A percentile compares a stretch with the other conserved stretches of the same genome.
Evolutionary conservation across 2,113 vertebrate genomes (phyloP).

Genomic region (Hypanus sabinus): DNA sequence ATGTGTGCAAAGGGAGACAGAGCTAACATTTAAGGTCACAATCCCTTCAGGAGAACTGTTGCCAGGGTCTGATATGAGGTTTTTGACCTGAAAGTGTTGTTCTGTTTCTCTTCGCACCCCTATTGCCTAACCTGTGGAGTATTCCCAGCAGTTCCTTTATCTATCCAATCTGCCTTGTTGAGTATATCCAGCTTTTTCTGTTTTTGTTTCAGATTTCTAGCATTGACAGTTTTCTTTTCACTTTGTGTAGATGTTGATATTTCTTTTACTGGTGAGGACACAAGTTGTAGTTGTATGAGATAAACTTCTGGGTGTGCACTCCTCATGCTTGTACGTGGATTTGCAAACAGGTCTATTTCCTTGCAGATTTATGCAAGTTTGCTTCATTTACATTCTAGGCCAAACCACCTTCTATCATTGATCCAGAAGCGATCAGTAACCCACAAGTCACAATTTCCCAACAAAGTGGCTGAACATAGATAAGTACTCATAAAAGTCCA

Average conservation of each 20-base stretch:
- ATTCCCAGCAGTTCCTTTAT: too few species aligned
- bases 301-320: not conserved
- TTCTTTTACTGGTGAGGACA: not conserved
- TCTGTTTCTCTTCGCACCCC: too few species aligned
- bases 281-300: not conserved
- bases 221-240: too few species aligned
- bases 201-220: too few species aligned
- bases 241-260: not conserved
- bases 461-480: not conserved
- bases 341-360: not conserved
- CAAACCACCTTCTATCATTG: not conserved
- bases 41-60: too few species aligned
- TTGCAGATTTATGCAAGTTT: not conserved
- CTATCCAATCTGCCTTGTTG: too few species aligned
- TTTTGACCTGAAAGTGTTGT: too few species aligned
- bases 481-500: not conserved
- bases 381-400: not conserved
- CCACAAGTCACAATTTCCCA: not conserved
- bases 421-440: not conserved
- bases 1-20: too few species aligned
- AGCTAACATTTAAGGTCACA: too few species aligned
- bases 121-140: too few species aligned
- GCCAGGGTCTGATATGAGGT: too few species aligned
- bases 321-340: not conserved
- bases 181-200: too few species aligned